Evolutionary conservation across 2,888 invertebrate species (phyloP).

Genomic region (Hipparchia semele): DNA sequence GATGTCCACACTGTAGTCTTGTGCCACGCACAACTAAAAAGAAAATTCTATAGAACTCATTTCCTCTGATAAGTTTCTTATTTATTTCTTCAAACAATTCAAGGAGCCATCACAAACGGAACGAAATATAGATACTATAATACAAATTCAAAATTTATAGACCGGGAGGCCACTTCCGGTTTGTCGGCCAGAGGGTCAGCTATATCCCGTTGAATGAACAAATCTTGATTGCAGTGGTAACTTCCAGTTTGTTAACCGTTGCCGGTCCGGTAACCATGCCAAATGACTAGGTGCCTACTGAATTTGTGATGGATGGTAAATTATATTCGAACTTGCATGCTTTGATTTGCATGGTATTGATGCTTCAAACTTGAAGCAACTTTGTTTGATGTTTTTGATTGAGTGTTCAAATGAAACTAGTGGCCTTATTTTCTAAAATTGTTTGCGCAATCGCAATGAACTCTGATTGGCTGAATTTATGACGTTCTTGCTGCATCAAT

Average conservation of each 20-base stretch:
- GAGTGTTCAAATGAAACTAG: too few species aligned
- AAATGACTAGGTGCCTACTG: background rate
- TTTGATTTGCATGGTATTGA: too few species aligned
- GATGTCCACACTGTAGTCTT: too few species aligned
- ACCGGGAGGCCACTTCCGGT: background rate
- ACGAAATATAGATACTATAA: too few species aligned
- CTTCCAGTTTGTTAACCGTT: constrained; percentile 7
- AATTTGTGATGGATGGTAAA: background rate
- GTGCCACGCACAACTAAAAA: background rate
- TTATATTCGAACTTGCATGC: background rate
- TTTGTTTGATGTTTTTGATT: too few species aligned
- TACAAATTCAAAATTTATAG: background rate
- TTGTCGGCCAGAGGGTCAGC: background rate
- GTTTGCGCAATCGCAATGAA: too few species aligned
- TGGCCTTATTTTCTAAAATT: too few species aligned
- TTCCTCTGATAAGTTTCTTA: background rate
- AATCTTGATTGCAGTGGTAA: constrained; percentile 29
- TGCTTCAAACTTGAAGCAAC: too few species aligned
- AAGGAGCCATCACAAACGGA: too few species aligned
- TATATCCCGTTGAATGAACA: background rate
- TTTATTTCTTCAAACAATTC: too few species aligned
- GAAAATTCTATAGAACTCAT: background rate
- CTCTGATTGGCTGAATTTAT: too few species aligned
- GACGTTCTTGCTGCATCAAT: too few species aligned
- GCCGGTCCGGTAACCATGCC: background rate